phyloP scores from a whole-genome alignment of 2,888 invertebrate genomes.

The Acleris holmiana region DNA sequence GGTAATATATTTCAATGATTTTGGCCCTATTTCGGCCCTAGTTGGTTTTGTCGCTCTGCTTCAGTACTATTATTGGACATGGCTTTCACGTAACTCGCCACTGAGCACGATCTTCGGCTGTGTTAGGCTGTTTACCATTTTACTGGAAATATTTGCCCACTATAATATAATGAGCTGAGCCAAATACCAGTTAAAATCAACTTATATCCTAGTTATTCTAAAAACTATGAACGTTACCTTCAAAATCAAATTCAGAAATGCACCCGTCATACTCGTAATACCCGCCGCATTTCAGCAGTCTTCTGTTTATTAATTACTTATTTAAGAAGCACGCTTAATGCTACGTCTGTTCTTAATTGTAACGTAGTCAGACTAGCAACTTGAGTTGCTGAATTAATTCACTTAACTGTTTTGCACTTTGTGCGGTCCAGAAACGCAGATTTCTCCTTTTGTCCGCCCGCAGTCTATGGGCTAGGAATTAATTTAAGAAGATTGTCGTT shows the following conservation, averaged over 20 bases:
- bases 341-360: conserved; percentile 35
- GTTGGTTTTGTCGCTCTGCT: too few species aligned
- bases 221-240: too few species aligned
- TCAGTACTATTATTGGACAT: too few species aligned
- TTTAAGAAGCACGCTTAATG: conserved; percentile 29
- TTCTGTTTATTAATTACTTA: conserved; percentile 31
- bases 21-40: too few species aligned
- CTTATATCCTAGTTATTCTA: too few species aligned
- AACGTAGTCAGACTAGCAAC: conserved; percentile 33
- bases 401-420: conserved; percentile 50
- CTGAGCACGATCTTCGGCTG: too few species aligned
- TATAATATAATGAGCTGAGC: too few species aligned
- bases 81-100: too few species aligned
- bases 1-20: too few species aligned
- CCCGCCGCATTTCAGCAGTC: not conserved
- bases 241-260: not conserved
- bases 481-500: conserved; percentile 57
- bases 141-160: too few species aligned
- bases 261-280: not conserved
- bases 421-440: conserved; percentile 50
- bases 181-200: too few species aligned
- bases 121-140: too few species aligned
- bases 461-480: conserved; percentile 46
- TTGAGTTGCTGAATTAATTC: conserved; percentile 46
- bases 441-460: conserved; percentile 49